Conservation (phyloP, 2,888 invertebrate species). For the Synergus itoensis region DNA sequence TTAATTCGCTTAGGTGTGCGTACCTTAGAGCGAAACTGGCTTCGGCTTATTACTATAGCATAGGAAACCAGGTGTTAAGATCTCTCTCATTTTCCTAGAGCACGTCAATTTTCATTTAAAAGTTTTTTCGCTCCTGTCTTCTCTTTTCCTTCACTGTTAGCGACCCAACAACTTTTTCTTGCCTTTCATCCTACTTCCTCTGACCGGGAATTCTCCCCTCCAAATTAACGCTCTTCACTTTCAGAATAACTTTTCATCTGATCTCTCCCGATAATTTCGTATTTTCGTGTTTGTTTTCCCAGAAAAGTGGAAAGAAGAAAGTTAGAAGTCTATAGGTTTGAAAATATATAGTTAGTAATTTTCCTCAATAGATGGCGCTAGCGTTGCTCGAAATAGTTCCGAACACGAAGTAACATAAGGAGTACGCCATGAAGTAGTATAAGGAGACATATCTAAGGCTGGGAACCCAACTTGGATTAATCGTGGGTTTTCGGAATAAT, state of each 20-base stretch:
- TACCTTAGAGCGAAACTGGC: conserved; percentile 19
- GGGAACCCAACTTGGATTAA: too few relatives aligned
- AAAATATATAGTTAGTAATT: too few relatives aligned
- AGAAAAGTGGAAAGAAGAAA: neutral
- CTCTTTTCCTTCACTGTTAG: conserved; percentile 8
- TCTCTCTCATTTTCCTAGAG: conserved; percentile 45
- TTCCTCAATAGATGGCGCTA: too few relatives aligned
- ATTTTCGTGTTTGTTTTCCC: neutral
- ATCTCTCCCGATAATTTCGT: neutral
- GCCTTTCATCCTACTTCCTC: neutral
- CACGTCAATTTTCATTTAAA: conserved; percentile 64
- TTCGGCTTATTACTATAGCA: conserved; percentile 40
- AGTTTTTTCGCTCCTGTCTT: conserved; percentile 49
- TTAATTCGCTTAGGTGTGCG: conserved; percentile 61
- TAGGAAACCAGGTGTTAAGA: conserved; percentile 37
- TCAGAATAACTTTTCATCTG: neutral
- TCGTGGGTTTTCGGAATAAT: too few relatives aligned
- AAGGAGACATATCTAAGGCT: too few relatives aligned
- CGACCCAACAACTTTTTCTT: conserved; percentile 33
- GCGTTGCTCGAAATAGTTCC: too few relatives aligned
- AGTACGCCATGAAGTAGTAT: too few relatives aligned
- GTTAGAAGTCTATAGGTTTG: too few relatives aligned
- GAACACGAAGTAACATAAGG: too few relatives aligned
- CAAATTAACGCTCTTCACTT: conserved; percentile 5
- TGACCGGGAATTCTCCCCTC: neutral